Evolutionary conservation across 2,113 vertebrate species (phyloP), one percentile per base, ranked within the genome.

Genomic region (Alexandromys fortis): DNA sequence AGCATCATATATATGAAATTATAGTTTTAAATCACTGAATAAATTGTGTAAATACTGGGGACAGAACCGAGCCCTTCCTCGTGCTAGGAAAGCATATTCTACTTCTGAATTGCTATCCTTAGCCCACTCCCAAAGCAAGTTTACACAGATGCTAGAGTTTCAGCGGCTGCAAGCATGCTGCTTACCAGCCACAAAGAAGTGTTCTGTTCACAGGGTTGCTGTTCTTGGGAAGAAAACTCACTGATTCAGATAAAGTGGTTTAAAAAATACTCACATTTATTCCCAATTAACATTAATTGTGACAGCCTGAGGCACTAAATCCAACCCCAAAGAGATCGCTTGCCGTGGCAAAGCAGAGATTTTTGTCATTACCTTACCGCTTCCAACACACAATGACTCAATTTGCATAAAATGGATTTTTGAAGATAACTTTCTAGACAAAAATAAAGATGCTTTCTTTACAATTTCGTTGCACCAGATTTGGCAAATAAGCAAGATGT

Each of bases 201-300:
- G 5, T 42, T 89, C 42, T 78, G 70, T 33, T 91, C 17, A 28
- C 21, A 42, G 75, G 30, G 76, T 21, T 82, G 35, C 58, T 79
- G 55, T 79, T 88, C 6, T 75, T 67, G 22, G 7, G 89, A 87
- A 87, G 35, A 87, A 89, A 76, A 77, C 55, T 42, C 70, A 47
- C 70, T 52, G 70, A 79, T 92, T 96, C 17, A 52, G 73, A 70
- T 24, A 81, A 30, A 90, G 17, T 12, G 82, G 19, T 86, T 96
- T 83, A 58, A 45, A 92, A 93, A 52, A 95, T 55, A 75, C 63
- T 26, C 4, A n/a, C 58, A n/a, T 78, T 95, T 94, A 30, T 88
- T 95, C 94, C 79, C 78, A 92, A 47, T 47, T 81, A 72, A 81
- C 45, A 72, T 86, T 67, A 86, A 91, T 85, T 42, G 47, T 30